These are phyloP conservation scores for Scortum barcoo DNA, from an alignment of 2,113 vertebrate species.

Conservation along the genomic window DNA sequence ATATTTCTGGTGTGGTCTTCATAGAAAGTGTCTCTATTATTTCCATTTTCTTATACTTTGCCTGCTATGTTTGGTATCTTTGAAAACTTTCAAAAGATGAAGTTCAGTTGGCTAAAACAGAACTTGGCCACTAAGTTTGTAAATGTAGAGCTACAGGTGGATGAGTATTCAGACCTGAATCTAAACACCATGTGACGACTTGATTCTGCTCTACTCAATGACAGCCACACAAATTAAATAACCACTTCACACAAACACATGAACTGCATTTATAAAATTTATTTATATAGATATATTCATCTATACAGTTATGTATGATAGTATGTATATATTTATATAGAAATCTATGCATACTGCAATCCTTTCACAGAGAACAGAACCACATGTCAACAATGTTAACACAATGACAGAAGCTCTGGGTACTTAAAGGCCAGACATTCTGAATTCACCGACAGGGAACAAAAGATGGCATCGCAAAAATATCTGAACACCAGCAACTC, in stretches of 20 bases:
- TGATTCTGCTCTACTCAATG: neutral
- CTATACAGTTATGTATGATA: constrained; percentile 70
- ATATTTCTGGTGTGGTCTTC: too few species aligned
- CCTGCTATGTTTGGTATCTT: too few species aligned
- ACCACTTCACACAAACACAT: neutral
- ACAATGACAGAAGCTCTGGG: constrained; percentile 72
- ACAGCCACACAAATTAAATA: neutral
- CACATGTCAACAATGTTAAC: constrained; percentile 72
- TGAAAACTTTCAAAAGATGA: too few species aligned
- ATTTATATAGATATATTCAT: constrained; percentile 77
- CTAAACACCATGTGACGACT: neutral
- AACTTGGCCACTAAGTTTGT: too few species aligned
- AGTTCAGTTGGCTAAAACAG: too few species aligned
- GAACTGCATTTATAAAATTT: constrained; percentile 74
- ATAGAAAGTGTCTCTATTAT: too few species aligned
- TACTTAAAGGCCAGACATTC: constrained; percentile 40
- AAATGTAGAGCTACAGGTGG: too few species aligned
- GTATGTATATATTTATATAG: constrained; percentile 68
- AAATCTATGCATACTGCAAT: constrained; percentile 77
- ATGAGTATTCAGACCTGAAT: neutral
- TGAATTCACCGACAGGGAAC: constrained; percentile 23
- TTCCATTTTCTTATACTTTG: too few species aligned
- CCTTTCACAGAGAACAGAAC: constrained; percentile 76
- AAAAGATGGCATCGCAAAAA: constrained; percentile 31
- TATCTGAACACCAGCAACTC: constrained; percentile 36